Evolutionary conservation across 1,140 invertebrate species (phyloP), one percentile per base, ranked within the genome.

Genomic region (Heliconius hewitsoni): DNA sequence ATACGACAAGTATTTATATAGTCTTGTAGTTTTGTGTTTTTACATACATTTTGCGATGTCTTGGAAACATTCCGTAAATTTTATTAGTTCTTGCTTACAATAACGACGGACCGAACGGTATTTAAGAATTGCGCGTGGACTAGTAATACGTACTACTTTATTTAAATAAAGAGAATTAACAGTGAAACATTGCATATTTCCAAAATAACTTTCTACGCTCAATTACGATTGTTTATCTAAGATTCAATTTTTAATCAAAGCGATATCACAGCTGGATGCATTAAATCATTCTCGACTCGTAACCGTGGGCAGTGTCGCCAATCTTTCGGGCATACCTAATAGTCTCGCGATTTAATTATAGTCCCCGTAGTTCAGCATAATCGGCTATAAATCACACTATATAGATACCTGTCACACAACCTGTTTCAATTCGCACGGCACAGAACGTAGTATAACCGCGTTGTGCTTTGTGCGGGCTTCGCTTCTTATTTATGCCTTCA

Each of bases 351-450:
- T 93, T 94, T 94, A 94, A 93, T 94, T 93, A 93, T 92, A 93
- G 87, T 87, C 80, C 81, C 82, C 81, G 84, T 85, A 89, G 85
- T 91, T 90, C 87, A 91, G 85, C 81, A 93, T 92, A 93, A 94
- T 94, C 91, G 91, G 79, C 80, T 85, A 93, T 93, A 93, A 93
- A 93, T 93, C 91, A 93, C 84, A 74, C 81, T 84, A 87, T 90
- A 94, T 92, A 91, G 91, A 92, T 92, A 94, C 91, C 92, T 93
- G 92, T 87, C 92, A 91, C 89, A 81, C 90, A 94, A 94, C 93
- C 93, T 94, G 92, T 93, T 93, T 90, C 90, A 87, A 90, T 93
- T 90, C 90, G 90, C 91, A 87, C 88, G 84, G 82, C 85, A 91
- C 88, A 92, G 90, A 90, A 86, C 86, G 76, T 81, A 85, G 85